Percentiles rank a stretch among this genome's conserved stretches.
Conservation (phyloP, 2,797 vertebrate species). For the Helicolenus hilgendorfi region DNA sequence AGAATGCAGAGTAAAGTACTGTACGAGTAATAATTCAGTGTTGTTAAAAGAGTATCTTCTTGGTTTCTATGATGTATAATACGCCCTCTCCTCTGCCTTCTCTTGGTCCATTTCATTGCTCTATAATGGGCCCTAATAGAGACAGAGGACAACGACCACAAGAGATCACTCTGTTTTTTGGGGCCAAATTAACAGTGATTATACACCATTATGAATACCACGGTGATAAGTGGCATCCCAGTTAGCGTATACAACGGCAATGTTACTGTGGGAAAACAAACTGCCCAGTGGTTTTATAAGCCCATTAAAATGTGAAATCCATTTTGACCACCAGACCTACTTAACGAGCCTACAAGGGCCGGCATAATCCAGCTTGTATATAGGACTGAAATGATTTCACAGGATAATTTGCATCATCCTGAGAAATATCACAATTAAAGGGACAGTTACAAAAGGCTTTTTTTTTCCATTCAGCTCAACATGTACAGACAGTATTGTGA, state of each 20-base stretch:
- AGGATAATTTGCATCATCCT: conserved; percentile 34
- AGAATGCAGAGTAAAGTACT: conserved; percentile 2
- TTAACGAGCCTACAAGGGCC: conserved; percentile 62
- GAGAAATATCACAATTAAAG: conserved; percentile 31
- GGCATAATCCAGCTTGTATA: conserved; percentile 56
- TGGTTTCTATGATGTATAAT: not conserved
- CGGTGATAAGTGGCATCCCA: conserved; percentile 32
- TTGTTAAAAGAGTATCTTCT: not conserved
- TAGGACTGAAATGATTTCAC: conserved; percentile 24
- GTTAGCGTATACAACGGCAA: conserved; percentile 31
- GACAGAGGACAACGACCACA: conserved; percentile 12
- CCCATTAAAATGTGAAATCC: conserved; percentile 81
- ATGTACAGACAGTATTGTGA: not conserved
- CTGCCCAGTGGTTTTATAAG: conserved; percentile 70
- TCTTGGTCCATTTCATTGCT: conserved; percentile 4
- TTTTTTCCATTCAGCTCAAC: not conserved
- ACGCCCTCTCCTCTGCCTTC: not conserved
- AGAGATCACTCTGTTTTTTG: conserved; percentile 1
- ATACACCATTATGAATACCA: conserved; percentile 42
- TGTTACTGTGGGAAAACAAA: conserved; percentile 56
- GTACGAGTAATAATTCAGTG: not conserved
- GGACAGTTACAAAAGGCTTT: not conserved
- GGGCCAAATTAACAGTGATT: conserved; percentile 65
- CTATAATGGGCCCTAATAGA: conserved; percentile 6
- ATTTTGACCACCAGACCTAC: conserved; percentile 70